Base-by-base conservation (phyloP, 2,113 vertebrate genomes). In the Aleadryas rufinucha region DNA sequence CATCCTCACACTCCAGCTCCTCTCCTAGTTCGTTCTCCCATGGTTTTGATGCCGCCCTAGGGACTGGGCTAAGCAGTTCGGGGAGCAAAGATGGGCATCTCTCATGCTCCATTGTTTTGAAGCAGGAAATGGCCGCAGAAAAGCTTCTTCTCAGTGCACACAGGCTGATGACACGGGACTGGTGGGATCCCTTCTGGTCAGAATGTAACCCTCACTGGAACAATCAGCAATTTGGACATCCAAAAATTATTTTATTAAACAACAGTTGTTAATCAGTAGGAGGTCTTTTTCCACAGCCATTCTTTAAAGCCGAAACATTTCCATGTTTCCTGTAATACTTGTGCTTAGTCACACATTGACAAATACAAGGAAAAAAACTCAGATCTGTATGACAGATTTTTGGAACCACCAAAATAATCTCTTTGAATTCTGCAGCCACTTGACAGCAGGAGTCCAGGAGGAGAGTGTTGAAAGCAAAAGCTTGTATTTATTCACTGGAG, bases 301-400 rank as follows among this genome's bases (percentile, higher is more conserved):
- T 96, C 78, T 91, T 93, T 93, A 93, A 83, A 95, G 78, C 71
- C 35, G 66, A 94, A 90, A 94, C 75, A 91, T 94, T 96, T 96
- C 91, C 89, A 94, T 90, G 90, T 96, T 97, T 97, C 96, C 96
- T 96, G 94, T 96, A 96, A 97, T 94, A 88, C 53, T 97, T 93
- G 91, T 85, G 90, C 91, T 96, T 90, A 95, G 89, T 94, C 94
- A 95, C 87, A 97, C 90, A 95, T 85, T 91, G 94, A 96, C 95
- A 96, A 96, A 96, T 63, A 93, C 78, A 88, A 85, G 69, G 56
- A 57, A 96, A 95, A 78, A 84, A 23, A 4, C 35, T 83, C 87
- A 80, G 70, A 94, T 87, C 78, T 91, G 78, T 90, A 65, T 47
- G 87, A 96, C 94, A 95, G 93, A 84, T 76, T 95, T 94, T 94